Evolutionary conservation across 2,113 vertebrate species (phyloP).

Genomic region (Carlito syrichta): DNA sequence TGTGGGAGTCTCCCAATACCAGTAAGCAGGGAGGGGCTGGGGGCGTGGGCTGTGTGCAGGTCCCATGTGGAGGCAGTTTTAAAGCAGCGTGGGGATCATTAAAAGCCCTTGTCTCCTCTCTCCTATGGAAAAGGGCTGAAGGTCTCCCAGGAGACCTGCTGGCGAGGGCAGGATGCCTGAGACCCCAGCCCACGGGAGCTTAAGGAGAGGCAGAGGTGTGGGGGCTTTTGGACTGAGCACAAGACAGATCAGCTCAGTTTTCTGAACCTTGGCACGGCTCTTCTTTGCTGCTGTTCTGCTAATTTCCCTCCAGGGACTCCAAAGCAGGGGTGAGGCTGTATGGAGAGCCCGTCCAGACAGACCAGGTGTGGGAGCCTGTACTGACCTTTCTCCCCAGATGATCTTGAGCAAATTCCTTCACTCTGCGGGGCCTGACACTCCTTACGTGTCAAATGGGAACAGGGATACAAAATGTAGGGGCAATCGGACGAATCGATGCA

Average conservation of each 20-base stretch:
- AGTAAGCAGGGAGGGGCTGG: background rate
- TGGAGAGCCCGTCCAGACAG: background rate
- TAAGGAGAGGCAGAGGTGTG: background rate
- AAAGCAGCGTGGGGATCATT: background rate
- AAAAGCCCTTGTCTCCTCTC: background rate
- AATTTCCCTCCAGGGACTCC: accelerated
- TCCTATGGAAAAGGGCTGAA: background rate
- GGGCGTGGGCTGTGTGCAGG: background rate
- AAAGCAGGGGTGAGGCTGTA: background rate
- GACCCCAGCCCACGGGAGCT: background rate
- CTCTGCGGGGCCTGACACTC: background rate
- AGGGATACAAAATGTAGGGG: background rate
- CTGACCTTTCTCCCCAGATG: background rate
- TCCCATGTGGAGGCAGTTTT: background rate
- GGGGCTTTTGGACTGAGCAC: background rate
- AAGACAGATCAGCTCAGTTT: background rate
- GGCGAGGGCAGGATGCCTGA: background rate
- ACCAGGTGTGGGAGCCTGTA: background rate
- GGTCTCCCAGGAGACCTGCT: background rate
- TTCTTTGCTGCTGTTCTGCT: background rate
- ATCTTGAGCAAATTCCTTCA: background rate
- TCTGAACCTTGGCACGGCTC: too few relatives aligned
- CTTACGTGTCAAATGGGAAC: background rate
- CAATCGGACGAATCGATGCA: background rate
- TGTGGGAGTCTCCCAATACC: background rate